Conservation (phyloP, 2,797 vertebrate genomes). For the Acridotheres tristis region DNA sequence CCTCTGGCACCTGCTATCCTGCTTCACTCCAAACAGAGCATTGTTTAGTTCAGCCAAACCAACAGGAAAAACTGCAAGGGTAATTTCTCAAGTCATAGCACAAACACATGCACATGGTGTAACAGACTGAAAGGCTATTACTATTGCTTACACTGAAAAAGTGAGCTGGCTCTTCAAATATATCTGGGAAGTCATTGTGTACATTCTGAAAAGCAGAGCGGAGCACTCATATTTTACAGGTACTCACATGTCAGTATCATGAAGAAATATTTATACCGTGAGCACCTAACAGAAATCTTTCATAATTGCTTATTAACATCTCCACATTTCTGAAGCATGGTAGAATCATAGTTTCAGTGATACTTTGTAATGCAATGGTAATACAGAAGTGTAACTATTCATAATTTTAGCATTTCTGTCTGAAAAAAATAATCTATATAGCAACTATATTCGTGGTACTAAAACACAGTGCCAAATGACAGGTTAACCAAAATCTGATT, state of each 20-base stretch:
- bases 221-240: not conserved
- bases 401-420: not conserved
- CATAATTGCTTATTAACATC: slow-evolving; percentile 1
- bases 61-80: not conserved
- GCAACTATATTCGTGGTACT: not conserved
- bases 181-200: not conserved
- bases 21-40: not conserved
- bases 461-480: not conserved
- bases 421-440: not conserved
- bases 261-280: slow-evolving; percentile 17
- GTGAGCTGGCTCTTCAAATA: not conserved
- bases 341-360: slow-evolving; percentile 17
- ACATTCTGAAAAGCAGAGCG: not conserved
- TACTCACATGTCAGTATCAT: not conserved
- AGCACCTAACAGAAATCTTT: slow-evolving; percentile 2
- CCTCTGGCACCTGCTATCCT: not conserved
- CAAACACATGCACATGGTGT: not conserved
- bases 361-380: not conserved
- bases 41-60: not conserved
- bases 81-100: not conserved
- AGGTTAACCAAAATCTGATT: not conserved
- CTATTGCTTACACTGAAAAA: not conserved
- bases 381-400: not conserved
- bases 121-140: not conserved
- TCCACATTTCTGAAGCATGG: not conserved